phyloP scores from a whole-genome alignment of 2,888 invertebrate species.

The Diplazon laetatorius region DNA sequence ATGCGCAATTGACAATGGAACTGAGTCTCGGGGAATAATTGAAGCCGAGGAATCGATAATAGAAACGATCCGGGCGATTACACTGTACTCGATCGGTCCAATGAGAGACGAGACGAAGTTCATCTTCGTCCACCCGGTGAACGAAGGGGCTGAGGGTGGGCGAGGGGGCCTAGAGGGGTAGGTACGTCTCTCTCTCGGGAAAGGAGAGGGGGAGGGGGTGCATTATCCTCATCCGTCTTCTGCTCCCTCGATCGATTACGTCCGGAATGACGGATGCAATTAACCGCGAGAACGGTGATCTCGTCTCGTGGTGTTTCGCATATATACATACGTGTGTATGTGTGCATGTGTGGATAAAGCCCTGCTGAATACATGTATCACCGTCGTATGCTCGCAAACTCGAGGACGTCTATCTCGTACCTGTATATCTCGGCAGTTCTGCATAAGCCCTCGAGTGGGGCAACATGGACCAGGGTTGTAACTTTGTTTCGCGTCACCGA shows the following conservation, averaged over 20 bases:
- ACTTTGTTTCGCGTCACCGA: background rate
- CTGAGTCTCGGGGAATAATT: constrained; percentile 9
- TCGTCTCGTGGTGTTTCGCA: constrained; percentile 25
- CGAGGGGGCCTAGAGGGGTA: background rate
- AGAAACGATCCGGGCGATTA: constrained; percentile 52
- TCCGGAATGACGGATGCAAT: constrained; percentile 72
- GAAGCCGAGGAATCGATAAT: constrained; percentile 60
- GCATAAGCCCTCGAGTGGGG: background rate
- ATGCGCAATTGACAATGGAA: constrained; percentile 30
- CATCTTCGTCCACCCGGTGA: constrained; percentile 45
- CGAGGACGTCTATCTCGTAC: background rate
- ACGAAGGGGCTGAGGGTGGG: constrained; percentile 11
- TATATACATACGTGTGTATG: background rate
- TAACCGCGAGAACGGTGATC: constrained; percentile 68
- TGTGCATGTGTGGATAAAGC: background rate
- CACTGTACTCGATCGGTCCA: constrained; percentile 34
- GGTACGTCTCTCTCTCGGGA: constrained; percentile 47
- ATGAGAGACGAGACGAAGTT: constrained; percentile 49
- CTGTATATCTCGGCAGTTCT: background rate
- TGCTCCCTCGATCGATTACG: constrained; percentile 69
- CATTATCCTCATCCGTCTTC: constrained; percentile 64
- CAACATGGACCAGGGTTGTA: background rate
- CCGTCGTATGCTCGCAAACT: background rate
- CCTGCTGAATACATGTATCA: background rate
- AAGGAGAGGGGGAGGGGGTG: too few relatives aligned